Evolutionary conservation across 2,797 vertebrate genomes (phyloP), one percentile per base, ranked within the genome.

Genomic region (Vireo griseus): DNA sequence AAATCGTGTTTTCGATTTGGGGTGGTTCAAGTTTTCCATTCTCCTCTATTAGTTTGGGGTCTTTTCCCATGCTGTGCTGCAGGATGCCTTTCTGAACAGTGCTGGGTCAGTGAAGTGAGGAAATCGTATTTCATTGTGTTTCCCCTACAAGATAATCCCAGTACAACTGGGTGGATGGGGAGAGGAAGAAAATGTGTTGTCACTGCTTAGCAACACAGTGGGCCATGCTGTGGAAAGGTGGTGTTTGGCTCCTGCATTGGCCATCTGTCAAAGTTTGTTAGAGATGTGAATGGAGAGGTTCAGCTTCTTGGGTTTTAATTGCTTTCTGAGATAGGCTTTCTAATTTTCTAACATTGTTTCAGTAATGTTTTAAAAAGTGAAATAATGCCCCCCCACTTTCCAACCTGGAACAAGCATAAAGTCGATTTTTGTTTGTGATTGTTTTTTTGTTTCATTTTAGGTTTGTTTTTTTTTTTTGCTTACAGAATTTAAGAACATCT

Each of bases 141-240:
- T 83, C 61, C 68, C 28, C 35, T 86, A 28, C 68, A 47, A 83
- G 87, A 80, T 94, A 79, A 88, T 72, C 87, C 39, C 5, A 1
- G 58, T 92, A 47, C 29, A 28, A 84, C 79, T 48, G 73, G 50
- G 57, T 0, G 33, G 75, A 77, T 40, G 42, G 33, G n/a, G 40
- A 90, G 82, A 77, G 75, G 87, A 77, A 55, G 78, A 72, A 59
- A 74, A 39, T 54, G 65, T 62, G 69, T 88, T 90, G 74, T 75
- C 83, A 81, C 62, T 94, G 94, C 91, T 88, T 92, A 94, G 93
- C 94, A 94, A 75, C 91, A 17, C 61, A 35, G 18, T 29, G 29
- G 65, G 61, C 78, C 29, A 0, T 35, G 35, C 94, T 65, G 72
- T 9, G 5, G 89, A 90, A 85, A 65, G 81, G 81, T 86, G 72